A percentile compares a stretch with the other conserved stretches of the same genome.
Evolutionary conservation across 2,797 vertebrate species (phyloP).

Genomic region (Xenentodon cancila): DNA sequence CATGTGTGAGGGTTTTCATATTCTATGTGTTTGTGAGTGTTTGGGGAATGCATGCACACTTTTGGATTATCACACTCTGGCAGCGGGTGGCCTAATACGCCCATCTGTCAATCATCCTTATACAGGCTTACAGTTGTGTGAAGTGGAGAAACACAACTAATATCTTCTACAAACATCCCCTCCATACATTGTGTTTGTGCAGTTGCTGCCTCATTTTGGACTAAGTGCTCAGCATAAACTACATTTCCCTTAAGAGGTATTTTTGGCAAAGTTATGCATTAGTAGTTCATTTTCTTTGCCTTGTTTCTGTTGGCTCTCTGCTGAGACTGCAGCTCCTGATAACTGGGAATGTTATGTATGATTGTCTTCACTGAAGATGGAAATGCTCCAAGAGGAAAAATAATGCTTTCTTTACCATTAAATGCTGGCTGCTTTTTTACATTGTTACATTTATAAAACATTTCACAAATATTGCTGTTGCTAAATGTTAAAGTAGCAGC

Average conservation of each 20-base stretch:
- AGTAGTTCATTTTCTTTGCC: background rate
- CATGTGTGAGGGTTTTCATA: background rate
- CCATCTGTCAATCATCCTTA: slow-evolving; percentile 70
- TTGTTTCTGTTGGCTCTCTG: slow-evolving; percentile 2
- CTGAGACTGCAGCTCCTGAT: background rate
- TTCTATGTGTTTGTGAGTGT: slow-evolving; percentile 22
- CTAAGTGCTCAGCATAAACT: background rate
- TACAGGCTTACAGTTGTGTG: slow-evolving; percentile 61
- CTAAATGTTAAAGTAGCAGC: no score
- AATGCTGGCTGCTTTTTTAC: no score
- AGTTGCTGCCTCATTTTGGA: slow-evolving; percentile 5
- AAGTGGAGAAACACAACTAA: slow-evolving; percentile 30
- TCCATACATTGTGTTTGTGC: background rate
- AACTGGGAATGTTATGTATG: background rate
- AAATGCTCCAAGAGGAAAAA: background rate
- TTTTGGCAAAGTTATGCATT: slow-evolving; percentile 3
- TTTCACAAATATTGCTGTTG: no score
- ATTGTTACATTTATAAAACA: no score
- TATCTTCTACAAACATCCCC: slow-evolving; percentile 29
- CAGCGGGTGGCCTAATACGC: slow-evolving; percentile 51
- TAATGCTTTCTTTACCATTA: no score
- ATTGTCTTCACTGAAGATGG: slow-evolving; percentile 5
- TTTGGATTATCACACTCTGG: slow-evolving; percentile 60
- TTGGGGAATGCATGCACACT: slow-evolving; percentile 7
- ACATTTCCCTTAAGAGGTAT: background rate